Evolutionary conservation across 2,888 invertebrate species (phyloP).

Genomic region (Herminia tarsipennalis): DNA sequence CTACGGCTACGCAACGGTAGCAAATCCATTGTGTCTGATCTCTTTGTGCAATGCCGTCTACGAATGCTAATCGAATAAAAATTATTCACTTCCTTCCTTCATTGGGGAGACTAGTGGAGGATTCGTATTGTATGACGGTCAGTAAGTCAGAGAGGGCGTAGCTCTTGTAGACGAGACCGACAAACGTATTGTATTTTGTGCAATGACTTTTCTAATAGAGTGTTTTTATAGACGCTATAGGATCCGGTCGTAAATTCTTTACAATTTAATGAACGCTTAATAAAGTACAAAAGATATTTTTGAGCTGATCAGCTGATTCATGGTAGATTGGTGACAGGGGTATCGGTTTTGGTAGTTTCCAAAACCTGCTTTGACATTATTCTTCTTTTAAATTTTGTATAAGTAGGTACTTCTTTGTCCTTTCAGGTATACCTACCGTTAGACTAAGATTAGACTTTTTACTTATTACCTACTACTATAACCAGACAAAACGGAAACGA

Average conservation of each 20-base stretch:
- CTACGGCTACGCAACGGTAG: constrained; percentile 53
- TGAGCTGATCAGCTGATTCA: no score
- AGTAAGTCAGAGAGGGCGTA: constrained; percentile 52
- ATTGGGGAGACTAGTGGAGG: constrained; percentile 41
- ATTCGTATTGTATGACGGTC: constrained; percentile 47
- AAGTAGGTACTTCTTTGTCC: no score
- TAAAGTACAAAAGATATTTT: no score
- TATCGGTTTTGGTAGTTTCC: no score
- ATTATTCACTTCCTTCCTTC: constrained; percentile 75
- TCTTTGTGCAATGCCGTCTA: constrained; percentile 52
- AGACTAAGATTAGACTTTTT: not conserved
- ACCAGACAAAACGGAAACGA: constrained; percentile 37
- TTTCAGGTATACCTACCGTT: no score
- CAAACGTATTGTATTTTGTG: constrained; percentile 45
- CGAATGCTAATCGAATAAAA: constrained; percentile 69
- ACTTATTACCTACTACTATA: constrained; percentile 13
- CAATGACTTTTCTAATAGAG: constrained; percentile 31
- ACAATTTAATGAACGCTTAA: no score
- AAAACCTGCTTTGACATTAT: no score
- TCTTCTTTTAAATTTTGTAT: no score
- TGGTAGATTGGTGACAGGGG: no score
- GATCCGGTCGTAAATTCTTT: not conserved
- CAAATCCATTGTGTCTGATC: constrained; percentile 40
- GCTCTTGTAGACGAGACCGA: constrained; percentile 51
- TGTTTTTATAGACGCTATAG: constrained; percentile 11